Evolutionary conservation across 2,113 vertebrate species (phyloP).

Genomic region (Sinosuthora webbiana): DNA sequence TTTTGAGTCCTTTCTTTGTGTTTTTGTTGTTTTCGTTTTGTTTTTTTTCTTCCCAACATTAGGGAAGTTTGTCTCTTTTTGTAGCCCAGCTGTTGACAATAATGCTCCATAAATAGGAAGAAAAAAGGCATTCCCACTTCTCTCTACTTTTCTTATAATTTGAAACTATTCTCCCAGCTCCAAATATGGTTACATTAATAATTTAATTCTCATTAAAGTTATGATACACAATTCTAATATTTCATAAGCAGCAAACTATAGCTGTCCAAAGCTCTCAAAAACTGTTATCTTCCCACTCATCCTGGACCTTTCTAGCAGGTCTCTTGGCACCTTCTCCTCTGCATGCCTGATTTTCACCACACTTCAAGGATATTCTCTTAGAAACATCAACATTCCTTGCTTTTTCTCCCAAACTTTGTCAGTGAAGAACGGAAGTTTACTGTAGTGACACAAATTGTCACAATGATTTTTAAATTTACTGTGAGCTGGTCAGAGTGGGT

Average conservation of each 20-base stretch:
- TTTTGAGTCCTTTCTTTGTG: background rate
- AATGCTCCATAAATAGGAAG: background rate
- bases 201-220: conserved; percentile 21
- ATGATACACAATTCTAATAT: background rate
- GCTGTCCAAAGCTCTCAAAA: background rate
- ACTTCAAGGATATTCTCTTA: background rate
- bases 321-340: background rate
- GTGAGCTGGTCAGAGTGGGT: background rate
- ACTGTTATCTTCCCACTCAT: background rate
- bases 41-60: background rate
- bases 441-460: background rate
- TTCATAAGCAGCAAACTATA: background rate
- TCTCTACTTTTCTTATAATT: background rate
- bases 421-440: fast-evolving
- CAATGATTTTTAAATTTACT: background rate
- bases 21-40: background rate
- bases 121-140: background rate
- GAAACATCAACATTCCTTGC: fast-evolving
- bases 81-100: background rate
- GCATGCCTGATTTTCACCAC: background rate
- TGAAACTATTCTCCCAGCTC: background rate
- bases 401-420: background rate
- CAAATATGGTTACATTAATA: background rate
- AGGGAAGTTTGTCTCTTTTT: background rate
- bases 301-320: background rate